phyloP scores from a whole-genome alignment of 2,113 vertebrate species.

The Eupsittula cactorum region DNA sequence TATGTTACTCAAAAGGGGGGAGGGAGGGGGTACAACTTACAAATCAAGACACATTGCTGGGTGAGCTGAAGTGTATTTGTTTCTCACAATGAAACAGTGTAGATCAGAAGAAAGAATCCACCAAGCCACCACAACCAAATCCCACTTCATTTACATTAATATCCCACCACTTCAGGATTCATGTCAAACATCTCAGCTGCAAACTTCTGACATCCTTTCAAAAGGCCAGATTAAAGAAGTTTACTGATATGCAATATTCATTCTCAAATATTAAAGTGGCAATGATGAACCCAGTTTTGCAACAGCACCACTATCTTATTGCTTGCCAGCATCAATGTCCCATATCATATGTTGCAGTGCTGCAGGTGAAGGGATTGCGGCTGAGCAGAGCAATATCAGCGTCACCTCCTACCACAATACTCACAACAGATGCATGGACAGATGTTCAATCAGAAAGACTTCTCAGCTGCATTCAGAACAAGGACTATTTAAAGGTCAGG shows the following conservation, averaged over 20 bases:
- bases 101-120: not conserved
- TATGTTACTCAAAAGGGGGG: not conserved
- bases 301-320: not conserved
- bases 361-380: not conserved
- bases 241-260: not conserved
- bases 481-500: not conserved
- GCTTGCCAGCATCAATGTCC: fast-evolving
- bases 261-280: not conserved
- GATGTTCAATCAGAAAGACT: not conserved
- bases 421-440: not conserved
- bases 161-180: not conserved
- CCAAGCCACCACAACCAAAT: not conserved
- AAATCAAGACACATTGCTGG: not conserved
- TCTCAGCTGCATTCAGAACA: not conserved
- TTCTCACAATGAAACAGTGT: not conserved
- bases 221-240: not conserved
- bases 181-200: not conserved
- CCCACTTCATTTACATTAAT: not conserved
- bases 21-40: not conserved
- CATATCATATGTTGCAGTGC: not conserved
- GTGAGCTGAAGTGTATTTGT: not conserved
- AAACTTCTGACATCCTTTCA: not conserved
- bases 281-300: not conserved
- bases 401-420: not conserved
- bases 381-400: not conserved